Conservation (phyloP, 1,140 invertebrate genomes). For the Halictus rubicundus region DNA sequence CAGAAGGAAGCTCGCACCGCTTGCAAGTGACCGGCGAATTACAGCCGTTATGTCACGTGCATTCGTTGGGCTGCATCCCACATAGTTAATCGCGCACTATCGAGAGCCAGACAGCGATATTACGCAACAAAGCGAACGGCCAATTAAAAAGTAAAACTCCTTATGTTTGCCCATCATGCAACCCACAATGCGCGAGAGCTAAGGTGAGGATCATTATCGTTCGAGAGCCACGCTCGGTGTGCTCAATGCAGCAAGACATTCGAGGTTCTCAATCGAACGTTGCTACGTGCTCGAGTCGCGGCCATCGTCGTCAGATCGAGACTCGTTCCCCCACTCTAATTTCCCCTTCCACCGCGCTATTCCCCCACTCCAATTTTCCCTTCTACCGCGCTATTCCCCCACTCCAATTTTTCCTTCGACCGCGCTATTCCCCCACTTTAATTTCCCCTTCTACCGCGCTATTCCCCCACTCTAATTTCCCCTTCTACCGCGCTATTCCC, state of each 20-base stretch:
- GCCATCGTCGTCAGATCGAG: too few species aligned
- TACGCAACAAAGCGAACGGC: slow-evolving; percentile 31
- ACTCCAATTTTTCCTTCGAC: too few species aligned
- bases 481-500: too few species aligned
- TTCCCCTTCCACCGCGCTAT: too few species aligned
- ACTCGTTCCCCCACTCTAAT: too few species aligned
- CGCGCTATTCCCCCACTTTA: too few species aligned
- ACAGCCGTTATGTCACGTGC: slow-evolving; percentile 30
- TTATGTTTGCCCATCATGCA: slow-evolving; percentile 23
- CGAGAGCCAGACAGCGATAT: slow-evolving; percentile 9
- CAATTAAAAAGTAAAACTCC: slow-evolving; percentile 47
- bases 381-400: too few species aligned
- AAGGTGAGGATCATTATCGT: slow-evolving; percentile 7
- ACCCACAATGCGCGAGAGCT: background rate
- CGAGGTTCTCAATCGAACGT: background rate
- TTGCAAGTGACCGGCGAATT: slow-evolving; percentile 20
- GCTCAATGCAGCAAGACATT: background rate
- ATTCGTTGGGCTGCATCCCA: slow-evolving; percentile 27
- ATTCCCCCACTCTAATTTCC: too few species aligned
- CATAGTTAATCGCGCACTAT: slow-evolving; percentile 44
- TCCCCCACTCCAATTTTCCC: too few species aligned
- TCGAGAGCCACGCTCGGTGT: background rate
- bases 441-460: too few species aligned
- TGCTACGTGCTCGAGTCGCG: background rate
- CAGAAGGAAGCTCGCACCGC: slow-evolving; percentile 7